Evolutionary conservation across 2,113 vertebrate species (phyloP).

Genomic region (Paratilapia polleni): DNA sequence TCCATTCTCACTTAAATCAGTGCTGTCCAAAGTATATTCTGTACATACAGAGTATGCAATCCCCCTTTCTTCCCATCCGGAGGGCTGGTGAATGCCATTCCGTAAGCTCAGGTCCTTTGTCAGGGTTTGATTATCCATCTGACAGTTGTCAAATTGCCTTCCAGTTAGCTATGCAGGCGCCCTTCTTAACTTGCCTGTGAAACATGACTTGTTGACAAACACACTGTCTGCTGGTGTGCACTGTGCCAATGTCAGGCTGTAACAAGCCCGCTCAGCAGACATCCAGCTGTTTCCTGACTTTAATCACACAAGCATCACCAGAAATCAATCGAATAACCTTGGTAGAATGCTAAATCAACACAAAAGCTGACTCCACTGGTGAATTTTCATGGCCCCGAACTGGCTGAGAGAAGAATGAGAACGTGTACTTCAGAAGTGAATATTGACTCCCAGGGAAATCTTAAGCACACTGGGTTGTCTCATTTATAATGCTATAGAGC

Average conservation of each 20-base stretch:
- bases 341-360: slow-evolving; percentile 56
- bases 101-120: background rate
- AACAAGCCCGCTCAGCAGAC: slow-evolving; percentile 55
- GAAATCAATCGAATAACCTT: slow-evolving; percentile 65
- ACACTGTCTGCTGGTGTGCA: slow-evolving; percentile 18
- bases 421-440: slow-evolving; percentile 5
- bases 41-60: background rate
- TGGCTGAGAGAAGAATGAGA: slow-evolving; percentile 7
- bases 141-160: slow-evolving; percentile 24
- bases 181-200: slow-evolving; percentile 14
- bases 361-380: slow-evolving; percentile 18
- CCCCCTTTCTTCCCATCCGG: too few species aligned
- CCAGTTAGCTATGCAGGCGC: slow-evolving; percentile 28
- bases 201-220: slow-evolving; percentile 62
- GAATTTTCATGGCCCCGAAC: background rate
- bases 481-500: slow-evolving; percentile 21
- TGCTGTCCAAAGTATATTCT: background rate
- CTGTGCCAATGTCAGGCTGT: slow-evolving; percentile 3
- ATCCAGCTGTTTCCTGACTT: slow-evolving; percentile 50
- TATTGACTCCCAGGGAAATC: slow-evolving; percentile 42
- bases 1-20: background rate
- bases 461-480: slow-evolving; percentile 19
- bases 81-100: background rate
- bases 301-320: slow-evolving; percentile 54
- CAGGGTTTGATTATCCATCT: background rate